Conservation (phyloP, 2,888 invertebrate species). For the Polylopha cassiicola region DNA sequence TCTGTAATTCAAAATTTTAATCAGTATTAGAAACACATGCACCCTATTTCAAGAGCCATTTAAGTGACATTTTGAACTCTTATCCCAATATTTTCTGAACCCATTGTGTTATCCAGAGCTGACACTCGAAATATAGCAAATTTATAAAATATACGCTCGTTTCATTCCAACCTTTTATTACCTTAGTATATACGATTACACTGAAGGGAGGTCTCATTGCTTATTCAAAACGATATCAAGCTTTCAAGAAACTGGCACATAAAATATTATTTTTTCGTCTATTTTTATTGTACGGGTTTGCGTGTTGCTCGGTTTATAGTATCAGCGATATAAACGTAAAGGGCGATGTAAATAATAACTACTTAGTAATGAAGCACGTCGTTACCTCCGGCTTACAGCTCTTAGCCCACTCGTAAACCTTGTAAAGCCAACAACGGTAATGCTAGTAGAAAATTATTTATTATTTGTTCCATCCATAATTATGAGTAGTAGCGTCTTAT, state of each 20-base stretch:
- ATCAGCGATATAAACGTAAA: slow-evolving; percentile 42
- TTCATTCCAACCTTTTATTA: slow-evolving; percentile 29
- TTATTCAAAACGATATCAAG: slow-evolving; percentile 19
- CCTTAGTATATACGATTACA: slow-evolving; percentile 4
- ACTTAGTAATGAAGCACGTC: slow-evolving; percentile 58
- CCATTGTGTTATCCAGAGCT: slow-evolving; percentile 50
- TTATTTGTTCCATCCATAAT: slow-evolving; percentile 21
- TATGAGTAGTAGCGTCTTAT: slow-evolving; percentile 24
- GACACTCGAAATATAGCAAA: slow-evolving; percentile 57
- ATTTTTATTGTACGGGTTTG: slow-evolving; percentile 28
- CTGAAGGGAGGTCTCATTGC: slow-evolving; percentile 4
- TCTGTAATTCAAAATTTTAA: slow-evolving; percentile 35
- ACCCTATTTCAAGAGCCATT: slow-evolving; percentile 34
- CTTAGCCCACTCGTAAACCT: slow-evolving; percentile 47
- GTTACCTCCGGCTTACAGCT: slow-evolving; percentile 50
- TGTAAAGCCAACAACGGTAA: slow-evolving; percentile 23
- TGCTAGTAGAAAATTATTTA: slow-evolving; percentile 39
- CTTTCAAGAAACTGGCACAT: slow-evolving; percentile 19
- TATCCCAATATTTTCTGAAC: slow-evolving; percentile 60
- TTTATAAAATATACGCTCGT: slow-evolving; percentile 41
- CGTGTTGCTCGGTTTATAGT: slow-evolving; percentile 38
- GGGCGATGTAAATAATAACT: slow-evolving; percentile 52
- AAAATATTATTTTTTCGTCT: slow-evolving; percentile 30
- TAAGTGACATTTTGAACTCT: slow-evolving; percentile 32
- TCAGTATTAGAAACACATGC: slow-evolving; percentile 29